Percentiles rank a stretch among this genome's conserved stretches.
These are phyloP conservation scores for Anomalospiza imberbis DNA, from an alignment of 2,797 vertebrate species.

Conservation along the genomic window DNA sequence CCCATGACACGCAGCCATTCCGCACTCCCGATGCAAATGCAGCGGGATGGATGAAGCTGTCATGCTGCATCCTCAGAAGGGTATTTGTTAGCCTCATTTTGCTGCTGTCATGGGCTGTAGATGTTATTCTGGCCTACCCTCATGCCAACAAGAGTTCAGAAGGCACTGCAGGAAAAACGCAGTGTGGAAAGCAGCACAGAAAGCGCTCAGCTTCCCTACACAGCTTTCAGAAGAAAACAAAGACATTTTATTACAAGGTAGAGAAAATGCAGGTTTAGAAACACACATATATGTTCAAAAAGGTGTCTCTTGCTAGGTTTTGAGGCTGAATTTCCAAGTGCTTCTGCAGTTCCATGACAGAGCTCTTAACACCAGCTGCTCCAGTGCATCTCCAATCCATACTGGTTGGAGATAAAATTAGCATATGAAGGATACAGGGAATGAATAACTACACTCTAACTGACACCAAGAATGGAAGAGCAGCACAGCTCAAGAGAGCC, in stretches of 20 bases:
- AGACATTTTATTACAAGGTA: neutral
- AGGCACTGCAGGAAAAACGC: neutral
- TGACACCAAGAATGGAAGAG: neutral
- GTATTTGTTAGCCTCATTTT: constrained; percentile 82
- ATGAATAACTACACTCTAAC: neutral
- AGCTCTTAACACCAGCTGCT: neutral
- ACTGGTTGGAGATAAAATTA: neutral
- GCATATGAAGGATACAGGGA: neutral
- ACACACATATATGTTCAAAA: neutral
- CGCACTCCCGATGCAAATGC: constrained; percentile 65
- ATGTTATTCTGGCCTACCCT: constrained; percentile 55
- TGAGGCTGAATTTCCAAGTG: neutral
- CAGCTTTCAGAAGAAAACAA: neutral
- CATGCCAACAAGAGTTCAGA: constrained; percentile 7
- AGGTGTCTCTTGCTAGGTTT: neutral
- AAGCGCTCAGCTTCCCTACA: neutral
- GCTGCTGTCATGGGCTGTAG: constrained; percentile 80
- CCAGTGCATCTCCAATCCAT: neutral
- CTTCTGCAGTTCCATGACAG: neutral
- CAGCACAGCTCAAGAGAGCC: neutral
- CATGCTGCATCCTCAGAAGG: constrained; percentile 72
- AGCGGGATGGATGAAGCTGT: constrained; percentile 69
- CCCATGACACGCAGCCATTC: constrained; percentile 55
- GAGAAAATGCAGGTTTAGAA: neutral
- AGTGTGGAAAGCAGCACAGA: neutral